phyloP scores from a whole-genome alignment of 2,113 vertebrate species.

The Buteo buteo region DNA sequence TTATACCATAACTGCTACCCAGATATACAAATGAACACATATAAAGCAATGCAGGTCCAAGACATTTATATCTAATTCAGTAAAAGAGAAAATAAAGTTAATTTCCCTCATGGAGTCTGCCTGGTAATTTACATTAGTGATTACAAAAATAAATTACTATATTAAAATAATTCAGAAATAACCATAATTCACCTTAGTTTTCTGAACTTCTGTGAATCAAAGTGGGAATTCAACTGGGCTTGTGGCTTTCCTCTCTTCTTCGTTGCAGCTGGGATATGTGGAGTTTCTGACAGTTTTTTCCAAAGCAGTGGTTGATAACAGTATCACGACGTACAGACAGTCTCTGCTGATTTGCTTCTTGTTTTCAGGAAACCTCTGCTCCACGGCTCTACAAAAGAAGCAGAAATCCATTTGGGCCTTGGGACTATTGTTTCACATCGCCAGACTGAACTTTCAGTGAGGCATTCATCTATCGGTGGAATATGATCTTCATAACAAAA shows the following conservation, averaged over 20 bases:
- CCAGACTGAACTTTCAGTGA: not conserved
- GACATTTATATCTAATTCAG: not conserved
- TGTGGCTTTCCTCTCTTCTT: not conserved
- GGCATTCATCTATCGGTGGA: not conserved
- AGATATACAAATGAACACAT: not conserved
- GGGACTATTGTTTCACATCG: not conserved
- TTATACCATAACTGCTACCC: not conserved
- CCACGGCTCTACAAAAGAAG: not conserved
- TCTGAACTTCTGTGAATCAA: not conserved
- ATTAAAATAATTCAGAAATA: not conserved
- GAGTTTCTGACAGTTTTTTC: not conserved
- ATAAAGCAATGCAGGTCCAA: not conserved
- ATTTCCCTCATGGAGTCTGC: not conserved
- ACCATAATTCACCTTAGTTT: not conserved
- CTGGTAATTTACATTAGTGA: not conserved
- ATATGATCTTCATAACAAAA: not conserved
- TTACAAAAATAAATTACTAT: not conserved
- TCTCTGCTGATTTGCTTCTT: not conserved
- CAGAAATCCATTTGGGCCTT: not conserved
- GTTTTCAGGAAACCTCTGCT: not conserved
- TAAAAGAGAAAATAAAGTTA: not conserved
- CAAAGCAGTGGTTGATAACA: not conserved
- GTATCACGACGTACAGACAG: rapidly evolving
- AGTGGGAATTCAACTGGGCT: not conserved
- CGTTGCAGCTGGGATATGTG: not conserved